Conservation (phyloP, 2,113 vertebrate species). For the human (Homo sapiens) region GRCh38 chr9:118819001-118819500, state of each 20-base stretch:
- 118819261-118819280: background rate
- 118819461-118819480: background rate
- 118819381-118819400: background rate
- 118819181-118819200: too few species aligned
- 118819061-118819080: too few species aligned
- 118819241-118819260: background rate
- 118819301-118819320: background rate
- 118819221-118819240: background rate
- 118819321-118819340: background rate
- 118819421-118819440: background rate
- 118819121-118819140: too few species aligned
- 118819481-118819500: background rate
- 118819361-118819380: background rate
- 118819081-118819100: too few species aligned
- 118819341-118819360: background rate
- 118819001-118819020: too few species aligned
- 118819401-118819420: background rate
- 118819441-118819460: background rate
- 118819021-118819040: too few species aligned
- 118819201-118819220: background rate
- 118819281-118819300: background rate
- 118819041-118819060: too few species aligned
- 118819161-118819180: too few species aligned
- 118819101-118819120: too few species aligned
- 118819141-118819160: too few species aligned